Conservation (phyloP, 1,140 invertebrate genomes). For the Leptinotarsa lineolata region DNA sequence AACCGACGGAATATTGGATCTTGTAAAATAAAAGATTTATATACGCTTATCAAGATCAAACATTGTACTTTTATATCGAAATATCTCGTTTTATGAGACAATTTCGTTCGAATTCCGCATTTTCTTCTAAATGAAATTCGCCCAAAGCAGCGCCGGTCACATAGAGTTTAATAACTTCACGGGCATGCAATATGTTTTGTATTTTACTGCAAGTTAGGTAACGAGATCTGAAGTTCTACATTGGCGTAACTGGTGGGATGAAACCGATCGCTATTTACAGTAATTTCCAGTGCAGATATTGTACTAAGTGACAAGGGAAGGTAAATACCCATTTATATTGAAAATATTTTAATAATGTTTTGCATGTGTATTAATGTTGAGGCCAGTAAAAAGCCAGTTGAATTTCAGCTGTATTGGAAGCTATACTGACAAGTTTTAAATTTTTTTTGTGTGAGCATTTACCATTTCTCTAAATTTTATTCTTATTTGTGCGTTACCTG, state of each 20-base stretch:
- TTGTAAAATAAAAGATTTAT: neutral
- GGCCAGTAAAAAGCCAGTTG: too few species aligned
- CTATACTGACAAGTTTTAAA: too few species aligned
- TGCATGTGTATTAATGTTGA: too few species aligned
- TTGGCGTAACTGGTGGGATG: neutral
- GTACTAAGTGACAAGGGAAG: too few species aligned
- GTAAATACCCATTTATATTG: too few species aligned
- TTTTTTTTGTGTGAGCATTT: too few species aligned
- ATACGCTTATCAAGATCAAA: neutral
- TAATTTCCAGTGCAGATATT: too few species aligned
- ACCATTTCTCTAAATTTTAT: too few species aligned
- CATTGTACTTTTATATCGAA: neutral
- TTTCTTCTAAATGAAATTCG: neutral
- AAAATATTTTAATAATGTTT: too few species aligned
- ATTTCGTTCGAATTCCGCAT: neutral
- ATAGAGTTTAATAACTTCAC: neutral
- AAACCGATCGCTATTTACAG: too few species aligned
- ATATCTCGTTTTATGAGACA: neutral
- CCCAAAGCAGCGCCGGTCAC: neutral
- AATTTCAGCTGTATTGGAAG: too few species aligned
- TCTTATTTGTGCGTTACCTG: too few species aligned
- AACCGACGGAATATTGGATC: neutral
- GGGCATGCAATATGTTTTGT: neutral
- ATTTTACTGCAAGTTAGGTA: neutral
- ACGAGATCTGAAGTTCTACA: neutral